phyloP scores from a whole-genome alignment of 2,888 invertebrate species.

The Gnatocerus cornutus region DNA sequence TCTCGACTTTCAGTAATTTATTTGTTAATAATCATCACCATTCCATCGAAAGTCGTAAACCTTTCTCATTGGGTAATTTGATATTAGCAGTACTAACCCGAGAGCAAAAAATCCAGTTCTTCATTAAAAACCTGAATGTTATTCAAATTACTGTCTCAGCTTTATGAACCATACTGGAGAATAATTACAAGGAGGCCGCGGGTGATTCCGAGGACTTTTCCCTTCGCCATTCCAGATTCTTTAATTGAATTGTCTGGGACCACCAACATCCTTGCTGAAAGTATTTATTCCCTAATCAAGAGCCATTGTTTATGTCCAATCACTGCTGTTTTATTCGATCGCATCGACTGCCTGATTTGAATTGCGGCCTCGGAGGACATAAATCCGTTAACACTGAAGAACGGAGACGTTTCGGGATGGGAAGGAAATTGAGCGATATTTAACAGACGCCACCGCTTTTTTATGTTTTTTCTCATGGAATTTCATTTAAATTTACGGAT shows the following conservation, averaged over 20 bases:
- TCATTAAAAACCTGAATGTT: conserved; percentile 35
- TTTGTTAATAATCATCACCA: conserved; percentile 36
- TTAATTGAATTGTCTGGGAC: conserved; percentile 70
- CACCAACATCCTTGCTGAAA: conserved; percentile 65
- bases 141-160: conserved; percentile 35
- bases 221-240: conserved; percentile 38
- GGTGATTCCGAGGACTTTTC: conserved; percentile 15
- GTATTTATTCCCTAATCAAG: conserved; percentile 70
- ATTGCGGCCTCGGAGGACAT: conserved; percentile 67
- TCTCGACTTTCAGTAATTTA: conserved; percentile 22
- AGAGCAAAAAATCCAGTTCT: conserved; percentile 37
- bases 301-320: conserved; percentile 69
- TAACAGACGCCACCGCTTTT: neutral
- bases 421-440: conserved; percentile 4
- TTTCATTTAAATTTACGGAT: no score
- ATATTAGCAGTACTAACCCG: conserved; percentile 33
- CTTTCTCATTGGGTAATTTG: conserved; percentile 36
- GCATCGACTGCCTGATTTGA: conserved; percentile 67
- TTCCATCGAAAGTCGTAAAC: conserved; percentile 27
- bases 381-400: conserved; percentile 59
- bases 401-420: neutral
- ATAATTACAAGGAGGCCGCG: conserved; percentile 35
- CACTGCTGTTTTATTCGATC: conserved; percentile 64
- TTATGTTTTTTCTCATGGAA: neutral
- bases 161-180: conserved; percentile 35